phyloP scores from a whole-genome alignment of 1,140 invertebrate species.

The Drosophila varians region DNA sequence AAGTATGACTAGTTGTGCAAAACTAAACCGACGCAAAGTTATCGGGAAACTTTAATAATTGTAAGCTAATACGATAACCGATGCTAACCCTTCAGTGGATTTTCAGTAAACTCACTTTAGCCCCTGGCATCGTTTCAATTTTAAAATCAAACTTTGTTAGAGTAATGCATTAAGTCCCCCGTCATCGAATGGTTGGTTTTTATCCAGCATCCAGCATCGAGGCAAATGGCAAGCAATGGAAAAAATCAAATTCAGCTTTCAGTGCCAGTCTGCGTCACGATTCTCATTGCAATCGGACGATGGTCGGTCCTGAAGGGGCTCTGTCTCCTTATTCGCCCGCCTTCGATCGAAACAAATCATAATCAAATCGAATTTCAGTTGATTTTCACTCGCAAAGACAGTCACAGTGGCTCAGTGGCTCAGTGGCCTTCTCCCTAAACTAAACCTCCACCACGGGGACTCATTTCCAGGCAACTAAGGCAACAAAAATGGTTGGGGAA shows the following conservation, averaged over 20 bases:
- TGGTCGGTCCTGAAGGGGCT: background rate
- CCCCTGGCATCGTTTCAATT: constrained; percentile 1
- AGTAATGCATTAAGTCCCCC: constrained; percentile 54
- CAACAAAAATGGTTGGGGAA: background rate
- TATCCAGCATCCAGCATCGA: background rate
- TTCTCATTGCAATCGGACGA: constrained; percentile 53
- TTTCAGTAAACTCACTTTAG: background rate
- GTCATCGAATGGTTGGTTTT: background rate
- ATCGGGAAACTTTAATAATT: background rate
- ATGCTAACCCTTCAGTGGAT: background rate
- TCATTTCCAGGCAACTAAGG: constrained; percentile 49
- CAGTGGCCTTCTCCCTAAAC: constrained; percentile 48
- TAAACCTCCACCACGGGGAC: constrained; percentile 7
- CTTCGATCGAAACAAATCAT: constrained; percentile 77
- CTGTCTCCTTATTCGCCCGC: background rate
- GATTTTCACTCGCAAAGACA: constrained; percentile 78
- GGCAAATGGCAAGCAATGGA: constrained; percentile 50
- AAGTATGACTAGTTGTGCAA: background rate
- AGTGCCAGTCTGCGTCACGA: constrained; percentile 41
- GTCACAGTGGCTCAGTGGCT: constrained; percentile 58
- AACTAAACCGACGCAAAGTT: background rate
- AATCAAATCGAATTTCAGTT: constrained; percentile 81
- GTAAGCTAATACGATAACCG: background rate
- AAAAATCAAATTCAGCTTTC: constrained; percentile 63
- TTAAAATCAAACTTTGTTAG: constrained; percentile 36